Base-by-base conservation (phyloP, 2,888 invertebrate genomes). In the Papilio protenor region DNA sequence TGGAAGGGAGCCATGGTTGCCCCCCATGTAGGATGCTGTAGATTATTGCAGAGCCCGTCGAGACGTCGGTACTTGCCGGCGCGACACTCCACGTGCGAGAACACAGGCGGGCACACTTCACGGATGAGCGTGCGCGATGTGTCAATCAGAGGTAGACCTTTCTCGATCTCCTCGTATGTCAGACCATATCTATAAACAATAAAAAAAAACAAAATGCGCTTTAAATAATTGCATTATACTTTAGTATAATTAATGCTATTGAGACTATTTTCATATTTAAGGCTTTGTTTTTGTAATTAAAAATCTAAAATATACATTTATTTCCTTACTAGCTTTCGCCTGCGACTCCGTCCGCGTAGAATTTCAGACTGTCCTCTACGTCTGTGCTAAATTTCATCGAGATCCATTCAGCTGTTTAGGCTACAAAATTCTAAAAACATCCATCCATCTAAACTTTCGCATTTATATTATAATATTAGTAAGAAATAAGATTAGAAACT, bases 1-100 rank as follows among this genome's bases (percentile, higher is more conserved):
- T 97, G 97, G 93, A 98, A 98, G 1, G 98, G 98, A 16, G 98
- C 96, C 89, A 97, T 96, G 4, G 97, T 96, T 18, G 98, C 96
- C 1, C 98, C 98, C 98, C 98, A 98, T 0, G 98, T 97, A 0
- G 98, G 98, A 90, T 98, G 97, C 80, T 97, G 96, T 85, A 98
- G 93, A 88, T 98, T 98, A 83, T 98, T 98, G 92, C 98, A 98
- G 10, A 98, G 96, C 0, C 98, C 98, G 88, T 98, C 98, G 84
- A 96, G 96, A 40, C 98, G 95, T 21, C 98, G 95, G 92, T 98
- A 98, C 89, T 98, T 98, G 73, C 98, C 98, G 0, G 98, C 96
- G 69, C 97, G 96, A 85, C 98, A 98, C 90, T 98, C 97, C 40
- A 98, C 98, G 84, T 98, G 97, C 0, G 97, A 96, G 86, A 98